A percentile compares a stretch with the other conserved stretches of the same genome.
Conservation (phyloP, 1,140 invertebrate species). For the Drosophila kikkawai region DNA sequence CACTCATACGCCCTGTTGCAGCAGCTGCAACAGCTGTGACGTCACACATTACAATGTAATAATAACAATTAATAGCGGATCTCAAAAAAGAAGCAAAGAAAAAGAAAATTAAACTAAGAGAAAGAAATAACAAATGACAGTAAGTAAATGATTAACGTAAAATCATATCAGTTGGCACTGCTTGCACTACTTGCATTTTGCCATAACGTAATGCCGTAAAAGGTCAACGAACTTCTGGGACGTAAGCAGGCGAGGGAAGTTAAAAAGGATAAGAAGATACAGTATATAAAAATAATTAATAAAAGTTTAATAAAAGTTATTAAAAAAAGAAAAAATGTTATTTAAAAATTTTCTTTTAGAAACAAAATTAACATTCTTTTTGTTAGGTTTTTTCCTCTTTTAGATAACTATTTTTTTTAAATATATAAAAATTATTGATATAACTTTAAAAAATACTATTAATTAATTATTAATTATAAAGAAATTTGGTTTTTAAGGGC, state of each 20-base stretch:
- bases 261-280: neutral
- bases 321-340: too few relatives aligned
- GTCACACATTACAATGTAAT: constrained; percentile 9
- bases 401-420: too few relatives aligned
- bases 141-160: neutral
- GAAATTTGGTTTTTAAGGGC: too few relatives aligned
- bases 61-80: constrained; percentile 7
- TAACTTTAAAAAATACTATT: too few relatives aligned
- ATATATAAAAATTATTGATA: too few relatives aligned
- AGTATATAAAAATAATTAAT: neutral
- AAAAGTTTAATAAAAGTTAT: neutral
- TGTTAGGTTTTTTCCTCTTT: too few relatives aligned
- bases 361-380: too few relatives aligned
- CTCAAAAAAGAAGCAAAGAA: neutral
- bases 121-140: neutral
- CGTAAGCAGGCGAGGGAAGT: neutral
- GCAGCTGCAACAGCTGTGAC: constrained; percentile 28
- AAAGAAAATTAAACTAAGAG: neutral
- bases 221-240: constrained; percentile 16
- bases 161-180: neutral
- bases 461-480: too few relatives aligned
- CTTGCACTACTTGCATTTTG: neutral
- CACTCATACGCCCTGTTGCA: constrained; percentile 42
- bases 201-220: neutral
- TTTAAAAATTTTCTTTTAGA: too few relatives aligned